Base-by-base conservation (phyloP, 2,888 invertebrate genomes). In the Hirtodrosophila duncani region DNA sequence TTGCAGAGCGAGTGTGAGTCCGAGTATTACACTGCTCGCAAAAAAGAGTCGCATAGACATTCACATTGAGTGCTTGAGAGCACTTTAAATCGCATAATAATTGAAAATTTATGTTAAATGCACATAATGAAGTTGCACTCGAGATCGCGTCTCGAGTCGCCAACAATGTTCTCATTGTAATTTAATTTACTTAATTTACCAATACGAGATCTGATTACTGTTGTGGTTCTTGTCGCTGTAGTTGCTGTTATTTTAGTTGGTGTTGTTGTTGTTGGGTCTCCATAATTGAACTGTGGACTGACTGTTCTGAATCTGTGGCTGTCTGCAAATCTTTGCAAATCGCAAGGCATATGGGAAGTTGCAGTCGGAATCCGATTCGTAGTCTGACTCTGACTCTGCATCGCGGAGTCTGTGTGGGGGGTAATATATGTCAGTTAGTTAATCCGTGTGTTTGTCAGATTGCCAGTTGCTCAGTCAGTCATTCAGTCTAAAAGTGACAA, bases 71-170 rank as follows among this genome's bases (percentile, higher is more conserved):
- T 7, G 21, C 45, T 45, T 14, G 36, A 77, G 69, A 72, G 78
- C 78, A 80, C 74, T 71, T 78, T 81, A 66, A 72, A 81, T 80
- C 72, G 81, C 72, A 81, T 74, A 71, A 79, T 81, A 75, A 75
- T 75, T 75, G 79, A 71, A 71, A 81, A 66, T 81, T 64, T 65
- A 71, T 71, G 62, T 65, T 81, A 67, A 75, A 75, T 75, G 68
- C 77, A 67, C 51, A 81, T 75, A 81, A 81, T 75, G 77, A 81
- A 79, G 81, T 75, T 67, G 79, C 67, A 68, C 78, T 63, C 65
- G 42, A 20, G 45, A 48, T 24, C 31, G n/a, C 20, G 31, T 23
- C 29, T n/a, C n/a, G n/a, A n/a, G 39, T 33, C 18, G 30, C 42
- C 50, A 57, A 70, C 63, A 63, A 63, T 75, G 59, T 60, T 49